Conservation (phyloP, 2,888 invertebrate species). For the Acanthosepion lycidas region DNA sequence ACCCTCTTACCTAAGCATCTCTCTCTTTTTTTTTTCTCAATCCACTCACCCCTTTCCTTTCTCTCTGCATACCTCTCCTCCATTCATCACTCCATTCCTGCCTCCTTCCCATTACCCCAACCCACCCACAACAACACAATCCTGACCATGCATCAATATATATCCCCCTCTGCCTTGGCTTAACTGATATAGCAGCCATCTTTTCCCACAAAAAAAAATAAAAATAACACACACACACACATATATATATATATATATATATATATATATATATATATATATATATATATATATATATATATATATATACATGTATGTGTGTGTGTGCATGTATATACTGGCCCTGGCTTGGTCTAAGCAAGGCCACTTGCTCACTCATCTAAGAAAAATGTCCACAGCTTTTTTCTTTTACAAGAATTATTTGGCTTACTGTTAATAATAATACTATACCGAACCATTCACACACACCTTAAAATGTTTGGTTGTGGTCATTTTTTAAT, state of each 20-base stretch:
- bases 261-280: background rate
- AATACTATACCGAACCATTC: background rate
- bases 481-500: background rate
- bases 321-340: background rate
- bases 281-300: background rate
- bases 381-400: slow-evolving; percentile 1
- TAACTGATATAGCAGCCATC: slow-evolving; percentile 7
- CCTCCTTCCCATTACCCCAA: background rate
- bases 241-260: background rate
- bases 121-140: background rate
- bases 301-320: too few species aligned
- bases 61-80: background rate
- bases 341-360: slow-evolving; percentile 9
- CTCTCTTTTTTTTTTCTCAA: background rate
- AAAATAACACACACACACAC: background rate
- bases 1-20: too few species aligned
- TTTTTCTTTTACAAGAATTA: background rate
- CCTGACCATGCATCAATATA: slow-evolving; percentile 33
- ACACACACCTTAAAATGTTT: background rate
- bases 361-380: slow-evolving; percentile 33
- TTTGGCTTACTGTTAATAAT: background rate
- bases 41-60: background rate
- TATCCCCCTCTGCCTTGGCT: background rate
- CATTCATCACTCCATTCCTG: background rate
- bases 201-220: background rate